Base-by-base conservation (phyloP, 2,888 invertebrate species). In the Harpagoxenus sublaevis region DNA sequence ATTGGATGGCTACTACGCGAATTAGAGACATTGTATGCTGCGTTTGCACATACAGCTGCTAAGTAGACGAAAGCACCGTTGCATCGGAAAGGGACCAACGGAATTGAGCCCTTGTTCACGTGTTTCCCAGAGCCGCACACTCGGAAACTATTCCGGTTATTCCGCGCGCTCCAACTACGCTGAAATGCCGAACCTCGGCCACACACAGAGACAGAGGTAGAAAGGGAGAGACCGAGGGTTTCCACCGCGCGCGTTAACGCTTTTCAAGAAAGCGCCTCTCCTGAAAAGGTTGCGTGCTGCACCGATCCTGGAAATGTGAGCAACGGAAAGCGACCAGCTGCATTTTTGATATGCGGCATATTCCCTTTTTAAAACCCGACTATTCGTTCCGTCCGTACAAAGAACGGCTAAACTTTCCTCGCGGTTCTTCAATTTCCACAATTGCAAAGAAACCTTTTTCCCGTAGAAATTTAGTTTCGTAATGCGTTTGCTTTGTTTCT, bases 81-180 rank as follows among this genome's bases (percentile, higher is more conserved):
- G 71, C 73, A 9, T 79, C 35, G 74, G 57, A 57, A 79, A 79
- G 73, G 73, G 79, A 48, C 45, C 60, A 60, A 39, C 35, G 79
- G 73, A 79, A 79, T 65, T 45, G 74, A 73, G 63, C 83, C 57
- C 74, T 68, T 74, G 65, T 81, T 63, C 74, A 55, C 71, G 57
- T 63, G 75, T 81, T 81, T 62, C 74, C 71, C 60, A 57, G 71
- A 42, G 39, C 65, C 75, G 57, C 81, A 71, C 53, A 84, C 77
- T 75, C 57, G 66, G 65, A 68, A 81, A 83, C 83, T 71, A 77
- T 89, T 87, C 75, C 35, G 23, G 53, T 71, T 53, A 82, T 82
- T 53, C 82, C 53, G 62, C 78, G 53, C 63, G 12, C 53, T 82
- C 53, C 12, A 70, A 65, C 42, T 63, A 77, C 63, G 75, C 48